phyloP scores from a whole-genome alignment of 2,888 invertebrate species.

The Chloroclysta siterata region DNA sequence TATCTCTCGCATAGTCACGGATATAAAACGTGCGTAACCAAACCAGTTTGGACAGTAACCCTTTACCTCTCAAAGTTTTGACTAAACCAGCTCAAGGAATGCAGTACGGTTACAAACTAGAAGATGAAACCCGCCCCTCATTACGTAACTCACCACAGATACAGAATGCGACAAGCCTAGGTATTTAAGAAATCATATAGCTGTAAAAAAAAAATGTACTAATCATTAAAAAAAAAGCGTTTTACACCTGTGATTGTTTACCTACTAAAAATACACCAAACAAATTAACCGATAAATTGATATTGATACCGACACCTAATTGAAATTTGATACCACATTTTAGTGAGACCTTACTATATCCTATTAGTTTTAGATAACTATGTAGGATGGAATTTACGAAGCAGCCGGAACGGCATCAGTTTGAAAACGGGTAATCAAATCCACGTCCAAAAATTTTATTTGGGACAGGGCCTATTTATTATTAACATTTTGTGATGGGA shows the following conservation, averaged over 20 bases:
- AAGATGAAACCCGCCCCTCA: background rate
- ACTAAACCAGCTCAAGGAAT: slow-evolving; percentile 11
- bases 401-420: no score
- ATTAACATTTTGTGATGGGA: no score
- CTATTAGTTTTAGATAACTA: slow-evolving; percentile 9
- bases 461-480: no score
- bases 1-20: background rate
- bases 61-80: slow-evolving; percentile 2
- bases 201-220: no score
- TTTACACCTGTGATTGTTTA: no score
- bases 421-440: background rate
- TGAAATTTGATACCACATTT: slow-evolving; percentile 31
- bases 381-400: background rate
- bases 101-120: slow-evolving; percentile 2
- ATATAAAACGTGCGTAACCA: slow-evolving; percentile 5
- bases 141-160: background rate
- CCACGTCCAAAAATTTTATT: background rate
- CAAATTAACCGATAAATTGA: background rate
- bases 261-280: no score
- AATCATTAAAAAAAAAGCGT: no score
- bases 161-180: no score
- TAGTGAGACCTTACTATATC: slow-evolving; percentile 14
- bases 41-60: slow-evolving; percentile 18
- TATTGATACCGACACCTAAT: slow-evolving; percentile 27
- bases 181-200: no score